These are phyloP conservation scores for Drosophila tropicalis DNA, from an alignment of 1,140 invertebrate genomes.

Conservation along the genomic window DNA sequence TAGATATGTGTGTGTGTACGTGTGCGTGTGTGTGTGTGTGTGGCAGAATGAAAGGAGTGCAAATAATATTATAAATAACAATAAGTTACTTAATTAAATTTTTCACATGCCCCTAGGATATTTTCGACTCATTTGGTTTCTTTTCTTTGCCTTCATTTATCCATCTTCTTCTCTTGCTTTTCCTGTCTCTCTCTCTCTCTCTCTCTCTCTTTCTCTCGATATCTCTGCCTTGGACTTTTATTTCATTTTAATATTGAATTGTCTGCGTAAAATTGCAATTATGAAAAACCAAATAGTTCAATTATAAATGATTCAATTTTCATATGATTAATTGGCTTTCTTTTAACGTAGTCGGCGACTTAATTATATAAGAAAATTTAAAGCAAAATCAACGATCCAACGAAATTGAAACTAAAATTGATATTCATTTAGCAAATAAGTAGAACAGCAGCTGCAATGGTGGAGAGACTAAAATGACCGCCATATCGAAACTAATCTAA, in stretches of 20 bases:
- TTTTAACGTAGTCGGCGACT: constrained; percentile 28
- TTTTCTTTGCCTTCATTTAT: constrained; percentile 10
- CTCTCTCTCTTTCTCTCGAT: neutral
- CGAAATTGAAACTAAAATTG: constrained; percentile 57
- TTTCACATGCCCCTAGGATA: constrained; percentile 61
- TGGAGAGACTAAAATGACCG: constrained; percentile 35
- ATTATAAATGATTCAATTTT: constrained; percentile 55
- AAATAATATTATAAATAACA: constrained; percentile 65
- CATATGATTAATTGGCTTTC: constrained; percentile 62
- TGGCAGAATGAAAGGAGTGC: constrained; percentile 59
- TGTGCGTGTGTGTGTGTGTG: neutral
- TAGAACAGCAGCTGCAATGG: constrained; percentile 5
- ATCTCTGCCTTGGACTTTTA: neutral
- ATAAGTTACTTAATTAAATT: constrained; percentile 82
- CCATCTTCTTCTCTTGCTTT: neutral
- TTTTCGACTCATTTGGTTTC: constrained; percentile 11
- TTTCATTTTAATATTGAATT: constrained; percentile 69
- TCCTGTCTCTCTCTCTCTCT: neutral
- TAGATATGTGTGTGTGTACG: too few relatives aligned
- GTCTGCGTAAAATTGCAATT: constrained; percentile 74
- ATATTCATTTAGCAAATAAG: constrained; percentile 32
- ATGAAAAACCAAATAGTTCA: constrained; percentile 77
- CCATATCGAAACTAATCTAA: constrained; percentile 69
- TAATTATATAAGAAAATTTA: constrained; percentile 74
- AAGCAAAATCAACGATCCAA: constrained; percentile 12